A percentile compares a stretch with the other conserved stretches of the same genome.
Evolutionary conservation across 2,113 vertebrate species (phyloP).

Genomic region (Rynchops niger): DNA sequence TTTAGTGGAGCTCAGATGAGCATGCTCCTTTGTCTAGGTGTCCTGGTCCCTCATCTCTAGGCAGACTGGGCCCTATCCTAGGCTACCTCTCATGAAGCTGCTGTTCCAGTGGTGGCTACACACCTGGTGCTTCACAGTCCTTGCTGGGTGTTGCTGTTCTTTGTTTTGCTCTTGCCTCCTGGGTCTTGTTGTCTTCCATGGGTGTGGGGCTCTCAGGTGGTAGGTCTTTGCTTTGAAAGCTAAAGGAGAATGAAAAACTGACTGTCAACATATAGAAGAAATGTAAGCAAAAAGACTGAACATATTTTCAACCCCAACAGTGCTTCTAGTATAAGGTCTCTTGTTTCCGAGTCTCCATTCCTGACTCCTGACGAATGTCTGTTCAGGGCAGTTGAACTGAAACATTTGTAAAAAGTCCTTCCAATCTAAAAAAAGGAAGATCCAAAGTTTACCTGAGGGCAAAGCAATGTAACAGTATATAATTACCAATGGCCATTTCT

Average conservation of each 20-base stretch:
- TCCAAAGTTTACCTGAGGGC: not conserved
- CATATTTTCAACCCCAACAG: not conserved
- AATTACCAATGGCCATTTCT: not conserved
- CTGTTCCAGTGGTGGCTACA: not conserved
- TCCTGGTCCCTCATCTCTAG: not conserved
- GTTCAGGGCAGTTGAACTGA: not conserved
- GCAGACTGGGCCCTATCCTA: not conserved
- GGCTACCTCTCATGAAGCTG: not conserved
- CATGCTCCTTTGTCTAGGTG: not conserved
- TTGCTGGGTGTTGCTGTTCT: not conserved
- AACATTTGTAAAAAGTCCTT: not conserved
- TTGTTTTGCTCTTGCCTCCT: not conserved
- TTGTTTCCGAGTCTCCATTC: not conserved
- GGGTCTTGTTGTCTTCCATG: not conserved
- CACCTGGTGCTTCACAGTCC: not conserved
- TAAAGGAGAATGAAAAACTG: not conserved
- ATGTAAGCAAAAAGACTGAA: not conserved
- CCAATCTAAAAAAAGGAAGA: not conserved
- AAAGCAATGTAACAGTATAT: not conserved
- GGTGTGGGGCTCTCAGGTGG: not conserved
- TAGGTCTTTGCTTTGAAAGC: not conserved
- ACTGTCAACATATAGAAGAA: not conserved
- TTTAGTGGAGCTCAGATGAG: not conserved
- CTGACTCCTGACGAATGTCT: not conserved
- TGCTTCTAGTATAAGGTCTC: not conserved